Evolutionary conservation across 2,113 vertebrate genomes (phyloP), one percentile per base, ranked within the genome.

Genomic region (Epinephelus lanceolatus): DNA sequence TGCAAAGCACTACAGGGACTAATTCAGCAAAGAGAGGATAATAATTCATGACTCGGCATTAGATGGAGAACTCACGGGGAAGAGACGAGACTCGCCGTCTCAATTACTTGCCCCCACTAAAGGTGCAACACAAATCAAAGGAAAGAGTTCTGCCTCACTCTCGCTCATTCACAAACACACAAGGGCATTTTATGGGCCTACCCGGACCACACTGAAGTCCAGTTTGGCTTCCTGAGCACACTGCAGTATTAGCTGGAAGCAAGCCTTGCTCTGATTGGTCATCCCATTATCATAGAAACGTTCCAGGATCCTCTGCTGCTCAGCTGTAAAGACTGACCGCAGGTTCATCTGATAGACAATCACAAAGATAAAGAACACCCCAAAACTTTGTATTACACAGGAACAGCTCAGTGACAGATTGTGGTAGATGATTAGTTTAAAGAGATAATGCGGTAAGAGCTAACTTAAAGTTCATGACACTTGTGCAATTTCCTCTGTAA

Each of bases 241-340:
- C 91, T 99, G 98, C 87, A 99, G 96, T 94, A 99, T 99, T 88
- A 99, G 97, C 96, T 99, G 98, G 96, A 99, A 99, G 95, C 98
- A 99, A 94, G 97, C 97, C 95, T 99, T 99, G 96, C 98, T 99
- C 94, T 99, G 98, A 97, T 99, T 99, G 96, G 97, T 99, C 98
- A 99, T 99, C 93, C 98, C 98, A 95, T 97, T 98, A 71, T 99
- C 97, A 94, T 99, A 99, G 95, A 99, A 99, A 86, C 97, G 97
- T 89, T 99, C 98, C 82, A 99, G 96, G 95, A 98, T 97, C 91
- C 97, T 96, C 95, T 99, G 98, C 95, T 99, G 98, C 67, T 99
- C 98, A 92, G 95, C 95, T 82, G 97, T 99, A 94, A 99, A 99
- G 90, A 99, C 97, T 92, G 98, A 99, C 87, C 98, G 97, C 90